Conservation (phyloP, 2,113 vertebrate genomes). For the Alexandromys fortis region DNA sequence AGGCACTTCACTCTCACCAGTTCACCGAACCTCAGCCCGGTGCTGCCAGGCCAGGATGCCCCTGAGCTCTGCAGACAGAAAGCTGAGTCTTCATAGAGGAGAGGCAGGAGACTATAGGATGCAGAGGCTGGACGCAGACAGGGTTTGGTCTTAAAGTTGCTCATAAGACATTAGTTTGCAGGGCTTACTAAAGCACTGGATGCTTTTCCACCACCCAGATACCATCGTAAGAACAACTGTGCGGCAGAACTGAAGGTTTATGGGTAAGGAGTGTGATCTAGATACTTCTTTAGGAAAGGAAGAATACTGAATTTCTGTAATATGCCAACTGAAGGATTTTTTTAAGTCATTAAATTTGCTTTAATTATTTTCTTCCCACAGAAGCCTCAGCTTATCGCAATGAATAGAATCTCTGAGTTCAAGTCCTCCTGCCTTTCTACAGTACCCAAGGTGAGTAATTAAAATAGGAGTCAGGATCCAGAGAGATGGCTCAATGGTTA, state of each 20-base stretch:
- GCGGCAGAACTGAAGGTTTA: background rate
- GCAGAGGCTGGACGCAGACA: background rate
- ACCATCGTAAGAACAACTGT: background rate
- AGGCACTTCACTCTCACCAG: background rate
- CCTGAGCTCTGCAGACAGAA: background rate
- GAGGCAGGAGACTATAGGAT: background rate
- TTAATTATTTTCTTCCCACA: conserved; percentile 21
- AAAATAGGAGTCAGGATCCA: background rate
- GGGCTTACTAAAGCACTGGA: background rate
- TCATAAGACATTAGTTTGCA: background rate
- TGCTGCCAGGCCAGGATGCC: background rate
- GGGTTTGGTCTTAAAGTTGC: background rate
- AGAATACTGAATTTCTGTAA: conserved; percentile 27
- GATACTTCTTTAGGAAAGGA: conserved; percentile 20
- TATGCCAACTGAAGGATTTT: background rate
- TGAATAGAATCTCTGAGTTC: conserved; percentile 4
- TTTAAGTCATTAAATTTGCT: conserved; percentile 27
- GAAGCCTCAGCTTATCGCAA: conserved; percentile 52
- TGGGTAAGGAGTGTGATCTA: background rate
- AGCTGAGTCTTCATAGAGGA: background rate
- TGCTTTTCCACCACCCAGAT: background rate
- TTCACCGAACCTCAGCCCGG: background rate
- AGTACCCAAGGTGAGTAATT: conserved; percentile 59
- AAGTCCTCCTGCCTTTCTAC: conserved; percentile 5
- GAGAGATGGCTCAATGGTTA: background rate